Evolutionary conservation across 2,797 vertebrate genomes (phyloP), one percentile per base, ranked within the genome.

Genomic region (Esox lucius): DNA sequence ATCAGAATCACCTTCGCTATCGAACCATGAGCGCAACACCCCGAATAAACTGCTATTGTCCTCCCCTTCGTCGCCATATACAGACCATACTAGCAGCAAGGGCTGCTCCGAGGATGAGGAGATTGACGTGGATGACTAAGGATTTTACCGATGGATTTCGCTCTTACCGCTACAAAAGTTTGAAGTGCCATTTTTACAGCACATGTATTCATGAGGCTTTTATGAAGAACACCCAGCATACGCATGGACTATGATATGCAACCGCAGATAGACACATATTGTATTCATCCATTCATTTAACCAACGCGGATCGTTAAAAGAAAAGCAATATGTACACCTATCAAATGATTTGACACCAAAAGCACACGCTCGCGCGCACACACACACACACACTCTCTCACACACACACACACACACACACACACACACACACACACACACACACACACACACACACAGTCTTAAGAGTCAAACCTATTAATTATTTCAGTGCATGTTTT

Each of bases 61-160:
- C 0, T 76, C 77, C 16, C 91, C 92, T 0, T 90, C 92, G 22
- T 94, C 94, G 33, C 93, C 94, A 19, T 91, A 91, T 87, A 92
- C 94, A 83, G 94, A 95, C 87, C 93, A 91, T 83, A 91, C 91
- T 70, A 91, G 90, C 90, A 94, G 95, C 87, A 91, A 94, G 88
- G 94, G 95, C 75, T 95, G 94, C 87, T 95, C 95, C 2, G 95
- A 96, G 81, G 95, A 96, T 62, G 96, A 96, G 89, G 96, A 97
- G 87, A 97, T 97, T 72, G 96, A 97, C 78, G 96, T 97, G 80
- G 96, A 96, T 85, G 96, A 97, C 84, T 97, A 92, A 94, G 62
- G 46, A 46, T 67, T 51, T 56, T 70, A 28, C 26, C 26, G 33
- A 16, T 28, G 26, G 19, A 53, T 31, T 31, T 51, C 16, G 48